A percentile compares a stretch with the other conserved stretches of the same genome.
These are phyloP conservation scores for Corydoras sp. DNA, from an alignment of 2,113 vertebrate genomes.

Conservation along the genomic window DNA sequence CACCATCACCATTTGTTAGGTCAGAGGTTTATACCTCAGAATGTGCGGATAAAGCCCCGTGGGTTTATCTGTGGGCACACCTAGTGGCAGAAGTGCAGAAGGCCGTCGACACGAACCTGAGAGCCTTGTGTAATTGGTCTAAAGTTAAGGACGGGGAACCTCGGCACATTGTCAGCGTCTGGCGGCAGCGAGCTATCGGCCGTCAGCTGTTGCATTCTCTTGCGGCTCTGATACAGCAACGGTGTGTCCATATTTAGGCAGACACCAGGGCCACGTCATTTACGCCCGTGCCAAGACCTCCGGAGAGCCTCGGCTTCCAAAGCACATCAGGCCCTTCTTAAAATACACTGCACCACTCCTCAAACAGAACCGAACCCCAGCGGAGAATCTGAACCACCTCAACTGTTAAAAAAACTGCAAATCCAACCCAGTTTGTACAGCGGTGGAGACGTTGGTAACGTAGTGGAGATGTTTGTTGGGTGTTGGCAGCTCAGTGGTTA, in stretches of 20 bases:
- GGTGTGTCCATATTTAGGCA: slow-evolving; percentile 86
- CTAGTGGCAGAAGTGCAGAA: no score
- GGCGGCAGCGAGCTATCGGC: slow-evolving; percentile 63
- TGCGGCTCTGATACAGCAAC: slow-evolving; percentile 69
- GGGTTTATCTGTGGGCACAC: no score
- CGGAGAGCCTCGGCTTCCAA: slow-evolving; percentile 50
- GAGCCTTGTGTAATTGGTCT: not conserved
- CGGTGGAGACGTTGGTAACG: no score
- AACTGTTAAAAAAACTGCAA: no score
- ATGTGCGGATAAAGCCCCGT: no score
- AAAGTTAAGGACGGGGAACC: slow-evolving; percentile 19
- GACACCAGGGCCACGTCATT: slow-evolving; percentile 72
- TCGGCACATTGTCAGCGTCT: slow-evolving; percentile 27
- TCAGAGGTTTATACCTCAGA: no score
- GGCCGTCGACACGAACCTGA: no score
- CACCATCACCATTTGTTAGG: no score
- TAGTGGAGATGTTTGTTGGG: no score
- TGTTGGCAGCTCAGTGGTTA: no score
- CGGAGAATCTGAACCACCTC: no score
- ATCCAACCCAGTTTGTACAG: no score
- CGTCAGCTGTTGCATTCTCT: slow-evolving; percentile 80
- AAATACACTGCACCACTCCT: slow-evolving; percentile 53
- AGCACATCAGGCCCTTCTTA: slow-evolving; percentile 35
- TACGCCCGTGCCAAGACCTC: slow-evolving; percentile 63
- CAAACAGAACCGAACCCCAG: not conserved